phyloP scores from a whole-genome alignment of 2,888 invertebrate genomes.

The Lasioglossum calceatum region DNA sequence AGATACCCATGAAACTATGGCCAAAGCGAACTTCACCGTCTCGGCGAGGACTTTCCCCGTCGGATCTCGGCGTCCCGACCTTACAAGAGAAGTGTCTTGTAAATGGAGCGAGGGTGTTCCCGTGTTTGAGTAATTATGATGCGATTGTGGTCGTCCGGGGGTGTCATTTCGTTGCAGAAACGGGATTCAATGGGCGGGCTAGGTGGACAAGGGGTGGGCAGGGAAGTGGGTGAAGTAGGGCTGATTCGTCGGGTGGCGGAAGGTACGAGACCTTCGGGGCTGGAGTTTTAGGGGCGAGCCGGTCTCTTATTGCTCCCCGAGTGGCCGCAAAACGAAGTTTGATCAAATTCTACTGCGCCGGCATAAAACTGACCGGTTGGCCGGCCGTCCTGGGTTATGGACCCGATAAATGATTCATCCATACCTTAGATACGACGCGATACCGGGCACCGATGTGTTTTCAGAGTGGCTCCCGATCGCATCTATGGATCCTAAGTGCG shows the following conservation, averaged over 20 bases:
- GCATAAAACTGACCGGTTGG: constrained; percentile 84
- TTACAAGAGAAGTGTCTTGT: constrained; percentile 15
- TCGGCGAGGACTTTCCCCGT: neutral
- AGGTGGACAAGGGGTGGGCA: neutral
- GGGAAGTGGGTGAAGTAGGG: constrained; percentile 13
- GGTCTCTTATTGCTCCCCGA: constrained; percentile 84
- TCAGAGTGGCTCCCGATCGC: constrained; percentile 48
- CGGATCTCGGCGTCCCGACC: constrained; percentile 15
- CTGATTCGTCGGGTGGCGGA: constrained; percentile 50
- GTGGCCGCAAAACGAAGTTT: constrained; percentile 85
- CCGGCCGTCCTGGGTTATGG: constrained; percentile 78
- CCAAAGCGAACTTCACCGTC: neutral
- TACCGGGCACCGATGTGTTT: constrained; percentile 60
- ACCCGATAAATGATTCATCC: constrained; percentile 84
- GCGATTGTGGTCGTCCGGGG: constrained; percentile 46
- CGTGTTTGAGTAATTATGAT: constrained; percentile 62
- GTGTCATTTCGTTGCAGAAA: constrained; percentile 56
- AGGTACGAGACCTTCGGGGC: constrained; percentile 69
- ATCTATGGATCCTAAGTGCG: constrained; percentile 33
- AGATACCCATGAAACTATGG: neutral
- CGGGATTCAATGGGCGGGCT: constrained; percentile 45
- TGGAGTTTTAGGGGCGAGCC: constrained; percentile 72
- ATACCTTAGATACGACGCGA: constrained; percentile 76
- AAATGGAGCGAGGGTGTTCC: constrained; percentile 36
- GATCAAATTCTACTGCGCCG: constrained; percentile 84